Evolutionary conservation across 2,888 invertebrate genomes (phyloP), one percentile per base, ranked within the genome.

Genomic region (Busseola fusca): DNA sequence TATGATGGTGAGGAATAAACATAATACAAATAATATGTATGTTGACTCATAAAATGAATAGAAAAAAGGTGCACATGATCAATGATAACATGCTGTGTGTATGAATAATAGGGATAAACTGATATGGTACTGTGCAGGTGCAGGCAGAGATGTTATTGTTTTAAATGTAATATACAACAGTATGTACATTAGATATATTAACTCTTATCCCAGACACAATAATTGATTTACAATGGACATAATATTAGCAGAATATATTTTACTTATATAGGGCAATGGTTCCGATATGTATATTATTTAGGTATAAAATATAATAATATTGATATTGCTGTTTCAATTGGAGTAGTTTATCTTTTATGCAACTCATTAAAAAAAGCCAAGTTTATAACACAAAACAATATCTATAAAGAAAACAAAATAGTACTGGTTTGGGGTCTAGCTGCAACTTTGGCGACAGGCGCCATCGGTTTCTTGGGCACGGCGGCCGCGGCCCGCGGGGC

Each of bases 401-500:
- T 86, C 83, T 84, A 85, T 88, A 86, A 90, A 89, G 87, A 89
- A 91, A 93, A 91, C 70, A 90, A 88, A 91, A 90, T 91, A 93
- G 93, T 95, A 96, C 95, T 96, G 96, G 94, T 96, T 96, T 96
- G 96, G 95, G 96, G 96, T 96, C 96, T 96, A 92, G 96, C 96
- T 87, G 96, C 94, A 86, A 97, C 96, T 94, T 96, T 96, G 88
- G 96, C 92, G 88, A 96, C 90, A 75, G 95, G 94, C 89, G 94
- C 96, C 91, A 85, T 91, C 84, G 93, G 95, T 91, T 93, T 96
- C 93, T 89, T 91, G 80, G 89, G 87, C 59, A 89, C 78, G 88
- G 92, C 89, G 91, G 95, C 91, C 93, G 87, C 92, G 90, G 87
- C 94, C 72, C 90, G 84, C 89, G 93, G 91, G 82, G 96, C 96